These are phyloP conservation scores for Latrodectus hesperus DNA, from an alignment of 2,888 invertebrate genomes.

Conservation along the genomic window DNA sequence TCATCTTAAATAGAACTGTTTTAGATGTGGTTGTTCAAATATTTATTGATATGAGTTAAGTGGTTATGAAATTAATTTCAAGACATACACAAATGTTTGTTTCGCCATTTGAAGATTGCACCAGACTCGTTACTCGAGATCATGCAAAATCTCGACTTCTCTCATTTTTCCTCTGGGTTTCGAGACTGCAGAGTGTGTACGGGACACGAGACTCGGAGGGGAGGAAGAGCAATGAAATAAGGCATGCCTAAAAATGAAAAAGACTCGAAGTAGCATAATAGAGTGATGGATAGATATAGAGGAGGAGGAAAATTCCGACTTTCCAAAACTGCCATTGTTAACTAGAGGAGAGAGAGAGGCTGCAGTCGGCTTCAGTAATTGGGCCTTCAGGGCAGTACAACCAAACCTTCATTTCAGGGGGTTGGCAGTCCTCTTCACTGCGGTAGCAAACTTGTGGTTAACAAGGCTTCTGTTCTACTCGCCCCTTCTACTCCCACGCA, in stretches of 20 bases:
- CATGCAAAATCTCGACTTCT: constrained; percentile 17
- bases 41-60: too few relatives aligned
- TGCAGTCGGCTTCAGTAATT: constrained; percentile 33
- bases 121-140: neutral
- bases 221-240: constrained; percentile 45
- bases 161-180: constrained; percentile 28
- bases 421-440: constrained; percentile 55
- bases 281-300: constrained; percentile 50
- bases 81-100: too few relatives aligned
- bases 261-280: constrained; percentile 62
- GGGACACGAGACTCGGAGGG: constrained; percentile 11
- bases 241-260: constrained; percentile 64
- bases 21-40: too few relatives aligned
- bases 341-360: constrained; percentile 44
- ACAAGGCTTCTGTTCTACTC: constrained; percentile 62
- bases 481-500: neutral
- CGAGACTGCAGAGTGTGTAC: neutral
- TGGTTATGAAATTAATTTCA: too few relatives aligned
- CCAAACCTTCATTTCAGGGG: constrained; percentile 63
- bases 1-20: too few relatives aligned
- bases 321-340: constrained; percentile 65
- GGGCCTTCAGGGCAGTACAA: constrained; percentile 61
- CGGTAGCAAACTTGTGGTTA: constrained; percentile 67
- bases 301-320: constrained; percentile 50
- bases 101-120: too few relatives aligned